Conservation (phyloP, 2,888 invertebrate species). For the Halictus quadricinctus region DNA sequence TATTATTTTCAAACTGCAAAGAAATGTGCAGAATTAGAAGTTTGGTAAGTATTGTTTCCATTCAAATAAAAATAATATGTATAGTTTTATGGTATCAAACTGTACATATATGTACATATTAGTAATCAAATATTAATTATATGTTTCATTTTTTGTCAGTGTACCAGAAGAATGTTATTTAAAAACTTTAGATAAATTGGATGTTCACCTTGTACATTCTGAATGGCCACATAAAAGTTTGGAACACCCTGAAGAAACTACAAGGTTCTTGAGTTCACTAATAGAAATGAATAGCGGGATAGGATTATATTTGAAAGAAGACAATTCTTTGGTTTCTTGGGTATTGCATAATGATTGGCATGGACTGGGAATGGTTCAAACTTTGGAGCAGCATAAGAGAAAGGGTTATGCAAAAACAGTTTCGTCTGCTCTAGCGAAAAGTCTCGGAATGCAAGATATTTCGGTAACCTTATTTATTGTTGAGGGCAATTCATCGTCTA, state of each 20-base stretch:
- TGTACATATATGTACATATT: background rate
- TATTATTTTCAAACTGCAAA: constrained; percentile 58
- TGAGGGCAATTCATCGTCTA: constrained; percentile 76
- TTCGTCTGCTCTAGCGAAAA: constrained; percentile 75
- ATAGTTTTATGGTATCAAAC: background rate
- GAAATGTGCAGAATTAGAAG: background rate
- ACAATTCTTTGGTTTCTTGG: constrained; percentile 79
- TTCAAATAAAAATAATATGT: background rate
- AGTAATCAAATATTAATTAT: background rate
- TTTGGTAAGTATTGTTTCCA: background rate
- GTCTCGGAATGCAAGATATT: constrained; percentile 76
- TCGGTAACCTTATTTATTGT: constrained; percentile 75
- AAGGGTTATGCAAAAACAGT: constrained; percentile 80
- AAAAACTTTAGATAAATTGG: constrained; percentile 70
- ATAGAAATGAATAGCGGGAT: constrained; percentile 78
- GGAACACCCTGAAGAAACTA: constrained; percentile 68
- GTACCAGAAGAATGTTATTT: constrained; percentile 78
- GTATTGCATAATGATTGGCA: constrained; percentile 77
- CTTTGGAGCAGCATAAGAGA: constrained; percentile 75
- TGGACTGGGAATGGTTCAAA: constrained; percentile 78
- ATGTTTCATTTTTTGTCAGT: constrained; percentile 55
- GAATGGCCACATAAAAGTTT: constrained; percentile 78
- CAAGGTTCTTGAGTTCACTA: constrained; percentile 70
- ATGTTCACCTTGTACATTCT: constrained; percentile 74
- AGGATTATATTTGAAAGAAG: constrained; percentile 79